Conservation (phyloP, 1,140 invertebrate species). For the Probaryconus sp. region DNA sequence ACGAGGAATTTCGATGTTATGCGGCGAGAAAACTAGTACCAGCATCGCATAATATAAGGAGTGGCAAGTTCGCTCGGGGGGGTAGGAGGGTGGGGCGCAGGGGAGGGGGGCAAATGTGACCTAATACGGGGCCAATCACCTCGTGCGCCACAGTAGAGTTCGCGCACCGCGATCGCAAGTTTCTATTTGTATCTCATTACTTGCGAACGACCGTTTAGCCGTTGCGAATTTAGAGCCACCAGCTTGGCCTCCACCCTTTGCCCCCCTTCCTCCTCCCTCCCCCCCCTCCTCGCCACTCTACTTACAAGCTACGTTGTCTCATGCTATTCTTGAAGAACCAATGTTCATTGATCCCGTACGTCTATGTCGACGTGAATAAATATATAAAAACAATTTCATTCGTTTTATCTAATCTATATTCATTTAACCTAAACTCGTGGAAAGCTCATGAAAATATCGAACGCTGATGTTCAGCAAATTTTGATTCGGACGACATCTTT, state of each 20-base stretch:
- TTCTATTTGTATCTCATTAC: conserved; percentile 75
- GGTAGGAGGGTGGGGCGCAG: no score
- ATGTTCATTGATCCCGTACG: conserved; percentile 61
- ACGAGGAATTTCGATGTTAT: conserved; percentile 7
- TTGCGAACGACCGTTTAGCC: conserved; percentile 64
- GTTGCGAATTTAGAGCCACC: conserved; percentile 59
- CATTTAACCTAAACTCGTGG: no score
- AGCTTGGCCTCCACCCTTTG: conserved; percentile 51
- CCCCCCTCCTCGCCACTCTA: no score
- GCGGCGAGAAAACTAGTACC: conserved; percentile 30
- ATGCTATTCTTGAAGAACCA: conserved; percentile 50
- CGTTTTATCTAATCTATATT: no score
- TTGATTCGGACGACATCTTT: no score
- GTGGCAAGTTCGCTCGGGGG: conserved; percentile 45
- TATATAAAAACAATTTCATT: conserved; percentile 11
- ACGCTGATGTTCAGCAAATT: no score
- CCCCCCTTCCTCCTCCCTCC: conserved; percentile 44
- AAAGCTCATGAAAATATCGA: no score
- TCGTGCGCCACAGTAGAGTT: conserved; percentile 41
- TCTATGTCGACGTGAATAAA: conserved; percentile 34
- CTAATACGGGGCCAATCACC: conserved; percentile 69
- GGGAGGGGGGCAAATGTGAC: conserved; percentile 63
- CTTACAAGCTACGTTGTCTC: conserved; percentile 37
- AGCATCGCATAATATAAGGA: conserved; percentile 54
- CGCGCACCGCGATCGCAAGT: conserved; percentile 62